Conservation (phyloP, 2,113 vertebrate species). For the Hydrolagus affinis region DNA sequence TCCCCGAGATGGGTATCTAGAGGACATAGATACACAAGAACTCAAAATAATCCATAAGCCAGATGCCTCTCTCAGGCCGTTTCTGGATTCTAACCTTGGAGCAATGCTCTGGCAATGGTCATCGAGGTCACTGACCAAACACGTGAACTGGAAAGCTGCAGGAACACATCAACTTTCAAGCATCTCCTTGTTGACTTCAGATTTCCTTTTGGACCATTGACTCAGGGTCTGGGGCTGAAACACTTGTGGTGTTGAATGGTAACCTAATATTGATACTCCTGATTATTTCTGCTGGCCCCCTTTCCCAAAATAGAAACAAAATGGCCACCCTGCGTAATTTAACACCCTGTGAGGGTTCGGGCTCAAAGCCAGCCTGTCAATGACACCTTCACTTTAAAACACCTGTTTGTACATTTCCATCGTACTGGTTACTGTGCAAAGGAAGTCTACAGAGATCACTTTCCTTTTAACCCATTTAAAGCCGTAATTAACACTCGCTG, state of each 20-base stretch:
- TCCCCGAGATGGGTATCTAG: neutral
- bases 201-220: neutral
- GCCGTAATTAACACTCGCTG: neutral
- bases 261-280: neutral
- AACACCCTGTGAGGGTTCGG: neutral
- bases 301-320: constrained; percentile 15
- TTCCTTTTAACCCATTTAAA: neutral
- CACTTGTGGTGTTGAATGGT: neutral
- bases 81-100: neutral
- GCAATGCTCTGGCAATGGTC: neutral
- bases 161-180: neutral
- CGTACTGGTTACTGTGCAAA: neutral
- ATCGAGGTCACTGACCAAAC: neutral
- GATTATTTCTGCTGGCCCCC: neutral
- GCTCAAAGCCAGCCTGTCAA: neutral
- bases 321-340: neutral
- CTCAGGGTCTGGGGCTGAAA: constrained; percentile 1
- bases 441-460: neutral
- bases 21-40: neutral
- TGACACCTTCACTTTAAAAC: constrained; percentile 4
- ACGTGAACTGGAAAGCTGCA: neutral
- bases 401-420: constrained; percentile 14
- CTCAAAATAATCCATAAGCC: neutral
- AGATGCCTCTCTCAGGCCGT: neutral
- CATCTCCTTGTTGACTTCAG: neutral